phyloP scores from a whole-genome alignment of 2,888 invertebrate genomes.

The Pammene fasciana region DNA sequence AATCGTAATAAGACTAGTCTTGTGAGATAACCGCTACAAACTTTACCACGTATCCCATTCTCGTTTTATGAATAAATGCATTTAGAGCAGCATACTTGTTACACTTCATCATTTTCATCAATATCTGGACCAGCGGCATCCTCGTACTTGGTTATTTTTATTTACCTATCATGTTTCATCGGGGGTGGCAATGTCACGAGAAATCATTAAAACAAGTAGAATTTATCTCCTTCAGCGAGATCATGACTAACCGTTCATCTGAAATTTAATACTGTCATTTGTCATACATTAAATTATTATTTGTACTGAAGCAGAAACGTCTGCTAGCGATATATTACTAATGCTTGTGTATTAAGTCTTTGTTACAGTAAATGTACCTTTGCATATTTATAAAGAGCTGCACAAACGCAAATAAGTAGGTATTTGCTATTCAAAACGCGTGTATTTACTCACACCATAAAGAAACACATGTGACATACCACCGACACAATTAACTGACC shows the following conservation, averaged over 20 bases:
- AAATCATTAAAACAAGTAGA: not conserved
- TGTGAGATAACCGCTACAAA: not conserved
- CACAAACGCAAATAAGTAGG: not conserved
- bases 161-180: too few species aligned
- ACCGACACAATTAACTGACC: not conserved
- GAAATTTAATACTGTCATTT: not conserved
- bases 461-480: not conserved
- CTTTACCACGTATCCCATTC: too few species aligned
- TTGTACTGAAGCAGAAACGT: too few species aligned
- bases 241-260: slow-evolving; percentile 15
- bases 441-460: slow-evolving; percentile 18
- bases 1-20: not conserved
- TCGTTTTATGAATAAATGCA: too few species aligned
- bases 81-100: too few species aligned
- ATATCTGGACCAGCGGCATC: too few species aligned
- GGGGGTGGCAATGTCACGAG: not conserved
- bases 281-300: not conserved
- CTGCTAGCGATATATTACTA: not conserved
- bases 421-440: not conserved
- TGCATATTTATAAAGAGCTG: slow-evolving; percentile 15
- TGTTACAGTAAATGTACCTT: not conserved
- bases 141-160: too few species aligned
- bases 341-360: slow-evolving; percentile 4
- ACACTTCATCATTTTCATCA: too few species aligned
- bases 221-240: not conserved